phyloP scores from a whole-genome alignment of 2,113 vertebrate genomes.

The Plotosus lineatus region DNA sequence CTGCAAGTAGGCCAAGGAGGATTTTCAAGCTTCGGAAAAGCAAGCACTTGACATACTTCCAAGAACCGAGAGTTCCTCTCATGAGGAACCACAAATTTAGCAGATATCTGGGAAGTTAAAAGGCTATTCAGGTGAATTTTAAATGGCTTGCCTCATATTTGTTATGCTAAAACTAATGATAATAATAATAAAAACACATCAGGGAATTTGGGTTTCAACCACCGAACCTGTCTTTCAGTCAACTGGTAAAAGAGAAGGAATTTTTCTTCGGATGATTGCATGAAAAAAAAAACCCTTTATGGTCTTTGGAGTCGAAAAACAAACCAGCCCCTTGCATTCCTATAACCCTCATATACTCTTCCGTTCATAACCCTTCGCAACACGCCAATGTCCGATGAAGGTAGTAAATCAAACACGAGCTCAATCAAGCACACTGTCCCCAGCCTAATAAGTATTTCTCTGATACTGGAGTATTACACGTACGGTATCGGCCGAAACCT shows the following conservation, averaged over 20 bases:
- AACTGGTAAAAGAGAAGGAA: constrained; percentile 51
- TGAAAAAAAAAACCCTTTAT: constrained; percentile 58
- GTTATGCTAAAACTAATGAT: too few relatives aligned
- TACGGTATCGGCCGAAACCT: too few relatives aligned
- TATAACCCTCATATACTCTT: constrained; percentile 47
- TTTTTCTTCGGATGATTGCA: constrained; percentile 43
- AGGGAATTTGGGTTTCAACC: not conserved
- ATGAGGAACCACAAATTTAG: not conserved
- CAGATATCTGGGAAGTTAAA: not conserved
- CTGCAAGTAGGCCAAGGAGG: constrained; percentile 42
- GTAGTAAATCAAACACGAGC: constrained; percentile 44
- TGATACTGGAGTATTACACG: too few relatives aligned
- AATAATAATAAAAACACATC: not conserved
- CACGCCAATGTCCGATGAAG: constrained; percentile 45
- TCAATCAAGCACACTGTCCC: too few relatives aligned
- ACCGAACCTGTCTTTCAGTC: not conserved
- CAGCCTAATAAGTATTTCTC: too few relatives aligned
- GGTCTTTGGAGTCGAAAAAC: constrained; percentile 4
- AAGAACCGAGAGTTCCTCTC: not conserved
- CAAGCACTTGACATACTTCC: constrained; percentile 48
- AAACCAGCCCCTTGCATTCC: constrained; percentile 33
- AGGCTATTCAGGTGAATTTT: not conserved
- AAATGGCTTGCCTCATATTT: not conserved
- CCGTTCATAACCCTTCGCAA: constrained; percentile 41
- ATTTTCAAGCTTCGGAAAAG: constrained; percentile 54